Percentiles rank a stretch among this genome's conserved stretches.
phyloP scores from a whole-genome alignment of 2,888 invertebrate species.

The Leptura quadrifasciata region DNA sequence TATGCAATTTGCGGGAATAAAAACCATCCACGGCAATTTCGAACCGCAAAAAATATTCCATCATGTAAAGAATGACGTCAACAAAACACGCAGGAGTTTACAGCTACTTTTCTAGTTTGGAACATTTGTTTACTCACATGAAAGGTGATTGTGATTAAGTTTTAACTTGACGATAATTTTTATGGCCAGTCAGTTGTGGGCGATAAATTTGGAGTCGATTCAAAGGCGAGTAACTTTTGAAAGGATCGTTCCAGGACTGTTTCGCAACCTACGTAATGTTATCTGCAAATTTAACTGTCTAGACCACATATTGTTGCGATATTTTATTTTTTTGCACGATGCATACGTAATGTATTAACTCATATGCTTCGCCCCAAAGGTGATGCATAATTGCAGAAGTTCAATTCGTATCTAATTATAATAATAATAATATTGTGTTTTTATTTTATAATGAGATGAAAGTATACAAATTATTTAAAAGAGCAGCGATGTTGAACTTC shows the following conservation, averaged over 20 bases:
- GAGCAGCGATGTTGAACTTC: too few species aligned
- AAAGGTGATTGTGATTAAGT: conserved; percentile 1
- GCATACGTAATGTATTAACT: neutral
- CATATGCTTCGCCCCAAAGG: neutral
- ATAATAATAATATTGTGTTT: too few species aligned
- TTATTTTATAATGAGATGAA: too few species aligned
- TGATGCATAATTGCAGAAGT: neutral
- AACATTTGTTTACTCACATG: neutral
- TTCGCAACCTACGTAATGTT: conserved; percentile 19
- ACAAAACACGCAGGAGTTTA: conserved; percentile 13
- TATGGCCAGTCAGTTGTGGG: conserved; percentile 18
- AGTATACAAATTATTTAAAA: too few species aligned
- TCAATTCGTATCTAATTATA: too few species aligned
- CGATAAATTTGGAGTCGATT: conserved; percentile 32
- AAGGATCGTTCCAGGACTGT: conserved; percentile 7
- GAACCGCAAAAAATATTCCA: neutral
- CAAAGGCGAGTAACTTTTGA: conserved; percentile 39
- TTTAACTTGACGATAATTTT: neutral
- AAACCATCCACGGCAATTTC: too few species aligned
- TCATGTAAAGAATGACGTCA: neutral
- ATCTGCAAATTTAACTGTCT: conserved; percentile 6
- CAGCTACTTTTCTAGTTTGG: conserved; percentile 18
- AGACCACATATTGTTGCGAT: neutral
- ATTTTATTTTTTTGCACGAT: neutral
- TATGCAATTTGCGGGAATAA: too few species aligned